phyloP scores from a whole-genome alignment of 2,797 vertebrate species.

The Clamator glandarius region DNA sequence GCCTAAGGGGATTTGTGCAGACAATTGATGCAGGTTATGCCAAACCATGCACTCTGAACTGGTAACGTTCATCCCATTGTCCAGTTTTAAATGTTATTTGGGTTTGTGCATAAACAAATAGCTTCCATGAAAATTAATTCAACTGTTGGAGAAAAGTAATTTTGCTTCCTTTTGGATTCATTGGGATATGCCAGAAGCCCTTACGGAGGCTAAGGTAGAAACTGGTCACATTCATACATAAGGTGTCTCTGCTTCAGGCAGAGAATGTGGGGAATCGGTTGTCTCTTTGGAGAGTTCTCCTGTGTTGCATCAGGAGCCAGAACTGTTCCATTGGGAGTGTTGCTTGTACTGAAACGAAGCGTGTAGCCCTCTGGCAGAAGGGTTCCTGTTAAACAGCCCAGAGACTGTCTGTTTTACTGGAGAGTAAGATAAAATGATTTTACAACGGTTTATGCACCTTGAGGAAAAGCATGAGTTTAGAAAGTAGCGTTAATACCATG shows the following conservation, averaged over 20 bases:
- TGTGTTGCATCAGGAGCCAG: neutral
- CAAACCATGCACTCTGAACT: fast-evolving
- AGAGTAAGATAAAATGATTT: neutral
- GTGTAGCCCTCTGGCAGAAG: neutral
- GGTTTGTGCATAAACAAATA: neutral
- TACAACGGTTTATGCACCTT: neutral
- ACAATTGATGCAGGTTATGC: no score
- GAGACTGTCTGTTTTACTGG: neutral
- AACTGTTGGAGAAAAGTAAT: neutral
- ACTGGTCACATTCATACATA: fast-evolving
- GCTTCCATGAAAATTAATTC: neutral
- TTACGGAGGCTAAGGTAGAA: neutral
- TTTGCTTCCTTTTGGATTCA: neutral
- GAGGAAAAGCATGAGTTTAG: neutral
- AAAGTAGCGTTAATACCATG: neutral
- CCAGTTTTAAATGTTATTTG: neutral
- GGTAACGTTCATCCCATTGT: neutral
- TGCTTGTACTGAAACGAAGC: neutral
- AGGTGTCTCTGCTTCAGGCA: neutral
- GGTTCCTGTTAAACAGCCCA: neutral
- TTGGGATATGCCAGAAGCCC: neutral
- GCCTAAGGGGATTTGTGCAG: neutral
- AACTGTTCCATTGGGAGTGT: neutral
- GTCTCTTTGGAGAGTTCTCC: neutral
- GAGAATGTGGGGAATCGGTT: neutral